Evolutionary conservation across 2,797 vertebrate species (phyloP).

Genomic region (Coendou prehensilis): DNA sequence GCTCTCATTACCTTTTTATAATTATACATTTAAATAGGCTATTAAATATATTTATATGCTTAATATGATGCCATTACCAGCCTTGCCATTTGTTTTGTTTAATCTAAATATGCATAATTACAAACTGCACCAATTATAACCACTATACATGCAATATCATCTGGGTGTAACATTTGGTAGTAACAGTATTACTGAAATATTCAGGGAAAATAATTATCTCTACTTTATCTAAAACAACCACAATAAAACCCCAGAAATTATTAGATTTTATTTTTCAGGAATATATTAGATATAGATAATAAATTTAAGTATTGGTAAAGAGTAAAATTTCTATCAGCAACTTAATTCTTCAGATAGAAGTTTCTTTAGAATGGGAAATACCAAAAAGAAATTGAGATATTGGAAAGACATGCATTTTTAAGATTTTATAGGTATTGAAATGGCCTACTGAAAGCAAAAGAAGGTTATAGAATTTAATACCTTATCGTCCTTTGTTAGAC

Average conservation of each 20-base stretch:
- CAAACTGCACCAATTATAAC: constrained; percentile 63
- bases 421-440: background rate
- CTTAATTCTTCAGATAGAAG: constrained; percentile 51
- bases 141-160: constrained; percentile 34
- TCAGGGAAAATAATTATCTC: constrained; percentile 61
- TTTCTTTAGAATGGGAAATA: constrained; percentile 63
- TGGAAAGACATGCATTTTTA: constrained; percentile 47
- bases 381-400: constrained; percentile 62
- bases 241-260: constrained; percentile 25
- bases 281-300: background rate
- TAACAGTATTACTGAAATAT: constrained; percentile 61
- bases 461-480: constrained; percentile 34
- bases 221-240: constrained; percentile 37
- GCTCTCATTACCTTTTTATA: constrained; percentile 65
- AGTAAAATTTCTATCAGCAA: constrained; percentile 15
- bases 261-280: constrained; percentile 62
- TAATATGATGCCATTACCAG: constrained; percentile 64
- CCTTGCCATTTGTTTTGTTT: constrained; percentile 70
- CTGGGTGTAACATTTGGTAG: constrained; percentile 37
- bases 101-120: constrained; percentile 69
- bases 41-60: constrained; percentile 64
- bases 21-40: constrained; percentile 74
- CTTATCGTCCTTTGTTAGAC: constrained; percentile 67
- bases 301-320: constrained; percentile 61
- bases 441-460: constrained; percentile 5